Evolutionary conservation across 2,888 invertebrate genomes (phyloP).

Genomic region (Dolichopus griseipennis): DNA sequence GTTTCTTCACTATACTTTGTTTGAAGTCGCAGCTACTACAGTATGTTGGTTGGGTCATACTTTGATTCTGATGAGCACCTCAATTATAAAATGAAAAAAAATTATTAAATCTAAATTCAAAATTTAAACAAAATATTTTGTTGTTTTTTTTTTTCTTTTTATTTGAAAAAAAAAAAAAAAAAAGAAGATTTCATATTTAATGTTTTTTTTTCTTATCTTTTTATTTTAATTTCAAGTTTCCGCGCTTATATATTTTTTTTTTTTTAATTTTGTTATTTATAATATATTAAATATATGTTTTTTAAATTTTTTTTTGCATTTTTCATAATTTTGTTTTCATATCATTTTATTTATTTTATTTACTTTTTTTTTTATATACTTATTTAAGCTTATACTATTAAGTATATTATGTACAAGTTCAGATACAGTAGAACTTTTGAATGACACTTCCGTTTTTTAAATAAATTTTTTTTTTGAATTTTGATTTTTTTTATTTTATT

Average conservation of each 20-base stretch:
- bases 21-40: too few species aligned
- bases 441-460: conserved; percentile 2
- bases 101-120: not conserved
- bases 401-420: conserved; percentile 35
- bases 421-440: not conserved
- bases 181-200: not conserved
- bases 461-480: not conserved
- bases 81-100: too few species aligned
- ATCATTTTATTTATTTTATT: conserved; percentile 23
- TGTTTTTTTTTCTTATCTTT: not conserved
- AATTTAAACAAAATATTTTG: not conserved
- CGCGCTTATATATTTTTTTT: not conserved
- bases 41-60: too few species aligned
- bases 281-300: not conserved
- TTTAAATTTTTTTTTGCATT: too few species aligned
- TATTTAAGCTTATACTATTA: conserved; percentile 39
- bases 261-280: not conserved
- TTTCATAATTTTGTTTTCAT: conserved; percentile 18
- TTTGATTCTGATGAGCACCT: too few species aligned
- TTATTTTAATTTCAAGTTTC: conserved; percentile 1
- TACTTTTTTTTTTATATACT: conserved; percentile 21
- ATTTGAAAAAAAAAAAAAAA: not conserved
- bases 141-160: not conserved
- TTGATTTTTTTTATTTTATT: not conserved
- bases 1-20: too few species aligned